Conservation (phyloP, 2,888 invertebrate species). For the Amphipyra berbera region DNA sequence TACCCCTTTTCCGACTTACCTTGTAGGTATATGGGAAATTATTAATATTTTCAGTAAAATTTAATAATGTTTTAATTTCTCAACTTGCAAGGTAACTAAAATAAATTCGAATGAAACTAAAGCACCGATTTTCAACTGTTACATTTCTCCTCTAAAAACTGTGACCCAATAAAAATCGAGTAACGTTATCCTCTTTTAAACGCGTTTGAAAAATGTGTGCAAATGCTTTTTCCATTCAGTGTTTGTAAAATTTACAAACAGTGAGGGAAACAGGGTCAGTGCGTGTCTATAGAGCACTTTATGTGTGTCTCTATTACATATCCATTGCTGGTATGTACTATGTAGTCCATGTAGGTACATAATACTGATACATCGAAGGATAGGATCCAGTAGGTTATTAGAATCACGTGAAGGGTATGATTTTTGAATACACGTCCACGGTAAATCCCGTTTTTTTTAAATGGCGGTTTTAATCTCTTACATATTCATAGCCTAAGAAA, state of each 20-base stretch:
- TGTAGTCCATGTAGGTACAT: conserved; percentile 1
- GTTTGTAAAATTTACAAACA: conserved; percentile 25
- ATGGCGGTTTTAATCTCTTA: no score
- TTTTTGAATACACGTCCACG: no score
- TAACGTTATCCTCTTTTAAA: conserved; percentile 12
- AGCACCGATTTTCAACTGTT: conserved; percentile 10
- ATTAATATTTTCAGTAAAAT: no score
- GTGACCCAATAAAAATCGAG: conserved; percentile 15
- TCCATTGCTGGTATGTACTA: neutral
- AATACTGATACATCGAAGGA: no score
- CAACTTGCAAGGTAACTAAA: no score
- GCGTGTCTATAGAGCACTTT: neutral
- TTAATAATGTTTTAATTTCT: no score
- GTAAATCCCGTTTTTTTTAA: no score
- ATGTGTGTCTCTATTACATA: neutral
- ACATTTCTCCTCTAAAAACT: conserved; percentile 3
- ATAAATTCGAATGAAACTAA: conserved; percentile 1
- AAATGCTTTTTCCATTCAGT: conserved; percentile 20
- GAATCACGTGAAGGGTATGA: no score
- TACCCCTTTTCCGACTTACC: no score
- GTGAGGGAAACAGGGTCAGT: neutral
- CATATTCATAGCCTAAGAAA: no score
- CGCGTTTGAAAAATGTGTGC: conserved; percentile 26
- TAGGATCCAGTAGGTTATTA: no score
- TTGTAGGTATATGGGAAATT: no score